Evolutionary conservation across 2,888 invertebrate species (phyloP).

Genomic region (Falcaria lacertinaria): DNA sequence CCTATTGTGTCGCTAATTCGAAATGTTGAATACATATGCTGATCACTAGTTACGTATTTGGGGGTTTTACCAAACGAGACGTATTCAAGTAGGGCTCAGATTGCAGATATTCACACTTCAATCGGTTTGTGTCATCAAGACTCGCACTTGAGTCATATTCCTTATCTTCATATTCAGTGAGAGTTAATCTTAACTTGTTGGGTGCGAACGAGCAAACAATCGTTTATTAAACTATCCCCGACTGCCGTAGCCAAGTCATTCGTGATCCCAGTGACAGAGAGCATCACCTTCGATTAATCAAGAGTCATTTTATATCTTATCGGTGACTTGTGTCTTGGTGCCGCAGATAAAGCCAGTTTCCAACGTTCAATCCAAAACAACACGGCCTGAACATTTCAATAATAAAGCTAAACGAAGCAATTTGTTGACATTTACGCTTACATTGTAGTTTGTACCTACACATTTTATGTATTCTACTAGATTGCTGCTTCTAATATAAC

Average conservation of each 20-base stretch:
- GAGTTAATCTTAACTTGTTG: neutral
- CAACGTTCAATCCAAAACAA: conserved; percentile 2
- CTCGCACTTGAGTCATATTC: neutral
- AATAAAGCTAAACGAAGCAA: neutral
- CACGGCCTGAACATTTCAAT: neutral
- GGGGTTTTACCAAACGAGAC: neutral
- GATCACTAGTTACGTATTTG: neutral
- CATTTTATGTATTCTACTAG: neutral
- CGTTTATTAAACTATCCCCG: neutral
- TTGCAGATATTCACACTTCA: neutral
- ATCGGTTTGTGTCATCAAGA: neutral
- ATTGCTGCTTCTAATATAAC: neutral
- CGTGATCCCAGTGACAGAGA: conserved; percentile 27
- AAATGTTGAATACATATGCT: neutral
- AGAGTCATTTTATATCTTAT: conserved; percentile 63
- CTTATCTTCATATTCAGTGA: neutral
- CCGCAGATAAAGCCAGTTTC: conserved; percentile 1
- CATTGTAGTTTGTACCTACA: neutral
- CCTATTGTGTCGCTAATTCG: neutral
- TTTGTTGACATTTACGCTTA: neutral
- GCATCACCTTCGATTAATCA: conserved; percentile 60
- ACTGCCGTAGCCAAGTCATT: neutral
- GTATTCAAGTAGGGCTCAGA: neutral
- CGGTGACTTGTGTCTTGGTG: conserved; percentile 39
- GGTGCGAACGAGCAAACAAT: neutral